Conservation (phyloP, 1,140 invertebrate species). For the Trypoxylus dichotomus region DNA sequence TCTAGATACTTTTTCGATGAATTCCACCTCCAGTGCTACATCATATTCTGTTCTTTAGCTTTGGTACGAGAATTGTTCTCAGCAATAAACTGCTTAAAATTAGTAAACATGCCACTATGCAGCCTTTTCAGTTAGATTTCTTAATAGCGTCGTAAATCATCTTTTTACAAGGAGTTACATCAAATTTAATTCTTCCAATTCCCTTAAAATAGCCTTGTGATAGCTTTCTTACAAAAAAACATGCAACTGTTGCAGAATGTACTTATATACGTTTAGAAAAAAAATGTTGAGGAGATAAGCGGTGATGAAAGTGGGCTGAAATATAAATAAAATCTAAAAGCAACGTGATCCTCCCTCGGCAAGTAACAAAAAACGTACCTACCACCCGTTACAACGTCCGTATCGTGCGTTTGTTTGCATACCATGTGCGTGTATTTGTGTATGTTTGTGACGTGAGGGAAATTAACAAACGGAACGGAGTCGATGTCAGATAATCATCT, state of each 20-base stretch:
- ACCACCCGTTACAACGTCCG: not conserved
- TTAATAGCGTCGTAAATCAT: no score
- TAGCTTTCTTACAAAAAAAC: not conserved
- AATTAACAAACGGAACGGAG: slow-evolving; percentile 35
- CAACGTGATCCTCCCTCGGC: not conserved
- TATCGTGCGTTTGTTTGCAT: not conserved
- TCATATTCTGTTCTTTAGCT: no score
- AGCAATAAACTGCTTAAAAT: no score
- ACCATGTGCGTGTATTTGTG: not conserved
- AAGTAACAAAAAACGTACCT: not conserved
- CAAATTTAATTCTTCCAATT: no score
- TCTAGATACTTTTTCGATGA: no score
- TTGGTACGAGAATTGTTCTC: no score
- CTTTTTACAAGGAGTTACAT: no score
- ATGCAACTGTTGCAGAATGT: not conserved
- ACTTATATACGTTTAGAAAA: not conserved
- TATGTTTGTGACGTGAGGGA: slow-evolving; percentile 34
- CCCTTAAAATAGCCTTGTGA: not conserved
- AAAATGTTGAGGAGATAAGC: not conserved
- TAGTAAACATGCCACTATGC: no score
- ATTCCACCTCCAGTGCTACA: no score
- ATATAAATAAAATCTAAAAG: slow-evolving; percentile 8
- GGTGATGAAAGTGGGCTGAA: not conserved
- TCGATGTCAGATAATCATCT: slow-evolving; percentile 45
- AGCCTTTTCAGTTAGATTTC: no score